Conservation (phyloP, 2,113 vertebrate genomes). For the Callorhinus ursinus region DNA sequence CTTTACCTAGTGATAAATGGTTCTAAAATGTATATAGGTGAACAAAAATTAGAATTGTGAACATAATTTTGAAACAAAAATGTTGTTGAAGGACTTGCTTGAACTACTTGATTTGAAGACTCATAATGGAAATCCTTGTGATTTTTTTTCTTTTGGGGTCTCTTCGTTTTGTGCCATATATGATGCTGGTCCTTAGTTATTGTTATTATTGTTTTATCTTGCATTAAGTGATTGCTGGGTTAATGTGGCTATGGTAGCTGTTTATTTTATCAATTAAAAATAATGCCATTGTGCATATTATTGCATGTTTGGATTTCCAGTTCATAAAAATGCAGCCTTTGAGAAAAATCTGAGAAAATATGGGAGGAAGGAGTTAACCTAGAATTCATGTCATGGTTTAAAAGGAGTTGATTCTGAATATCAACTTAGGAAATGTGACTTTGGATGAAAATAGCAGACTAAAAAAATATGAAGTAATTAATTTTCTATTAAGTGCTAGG, state of each 20-base stretch:
- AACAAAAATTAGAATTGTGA: not conserved
- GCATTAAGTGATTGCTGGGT: not conserved
- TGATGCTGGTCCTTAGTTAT: not conserved
- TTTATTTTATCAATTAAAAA: not conserved
- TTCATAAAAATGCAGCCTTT: not conserved
- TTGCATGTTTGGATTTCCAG: not conserved
- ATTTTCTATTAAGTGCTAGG: not conserved
- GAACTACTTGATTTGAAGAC: not conserved
- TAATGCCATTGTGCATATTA: not conserved
- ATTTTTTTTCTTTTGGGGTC: not conserved
- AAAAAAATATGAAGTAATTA: not conserved
- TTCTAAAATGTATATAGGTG: not conserved
- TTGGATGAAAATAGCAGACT: not conserved
- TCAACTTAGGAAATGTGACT: not conserved
- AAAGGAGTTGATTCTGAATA: not conserved
- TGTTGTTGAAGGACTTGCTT: not conserved
- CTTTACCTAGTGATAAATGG: not conserved
- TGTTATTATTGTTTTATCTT: not conserved
- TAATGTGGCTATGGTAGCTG: not conserved
- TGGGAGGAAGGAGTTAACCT: not conserved
- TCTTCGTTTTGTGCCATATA: not conserved
- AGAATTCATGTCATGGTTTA: not conserved
- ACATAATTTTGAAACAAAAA: not conserved
- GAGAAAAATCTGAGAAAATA: constrained; percentile 29
- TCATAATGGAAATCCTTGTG: not conserved